Percentiles rank a stretch among this genome's conserved stretches.
phyloP scores from a whole-genome alignment of 64 coral and sea anemone species.

The Pachyseris speciosa region DNA sequence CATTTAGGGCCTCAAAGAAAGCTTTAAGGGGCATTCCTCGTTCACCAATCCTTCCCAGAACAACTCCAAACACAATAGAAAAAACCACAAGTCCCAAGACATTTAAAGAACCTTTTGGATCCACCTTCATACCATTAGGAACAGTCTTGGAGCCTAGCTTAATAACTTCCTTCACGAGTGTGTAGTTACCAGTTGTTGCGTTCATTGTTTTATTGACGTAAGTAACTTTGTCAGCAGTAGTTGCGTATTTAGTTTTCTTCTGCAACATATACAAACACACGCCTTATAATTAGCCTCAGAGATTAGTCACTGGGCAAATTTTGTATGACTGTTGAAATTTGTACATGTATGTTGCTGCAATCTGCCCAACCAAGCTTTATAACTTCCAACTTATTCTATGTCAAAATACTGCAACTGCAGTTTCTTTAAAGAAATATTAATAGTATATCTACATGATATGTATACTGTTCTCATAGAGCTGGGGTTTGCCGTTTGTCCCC shows the following conservation, averaged over 20 bases:
- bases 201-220: constrained; percentile 41
- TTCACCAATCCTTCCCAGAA: constrained; percentile 88
- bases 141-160: constrained; percentile 60
- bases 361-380: no score
- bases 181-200: constrained; percentile 46
- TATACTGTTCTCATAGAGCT: no score
- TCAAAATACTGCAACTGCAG: no score
- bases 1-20: constrained; percentile 90
- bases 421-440: no score
- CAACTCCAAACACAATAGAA: constrained; percentile 78
- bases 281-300: no score
- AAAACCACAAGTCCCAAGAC: constrained; percentile 87
- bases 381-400: no score
- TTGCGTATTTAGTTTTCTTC: constrained; percentile 65
- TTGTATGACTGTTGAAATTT: no score
- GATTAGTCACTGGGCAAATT: no score
- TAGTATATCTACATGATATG: no score
- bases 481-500: no score
- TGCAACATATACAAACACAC: neutral
- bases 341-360: no score
- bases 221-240: neutral
- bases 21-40: constrained; percentile 69
- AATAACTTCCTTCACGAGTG: neutral
- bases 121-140: constrained; percentile 11
- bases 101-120: constrained; percentile 75